phyloP scores from a whole-genome alignment of 2,888 invertebrate species.

The Leptarthrus brevirostris region DNA sequence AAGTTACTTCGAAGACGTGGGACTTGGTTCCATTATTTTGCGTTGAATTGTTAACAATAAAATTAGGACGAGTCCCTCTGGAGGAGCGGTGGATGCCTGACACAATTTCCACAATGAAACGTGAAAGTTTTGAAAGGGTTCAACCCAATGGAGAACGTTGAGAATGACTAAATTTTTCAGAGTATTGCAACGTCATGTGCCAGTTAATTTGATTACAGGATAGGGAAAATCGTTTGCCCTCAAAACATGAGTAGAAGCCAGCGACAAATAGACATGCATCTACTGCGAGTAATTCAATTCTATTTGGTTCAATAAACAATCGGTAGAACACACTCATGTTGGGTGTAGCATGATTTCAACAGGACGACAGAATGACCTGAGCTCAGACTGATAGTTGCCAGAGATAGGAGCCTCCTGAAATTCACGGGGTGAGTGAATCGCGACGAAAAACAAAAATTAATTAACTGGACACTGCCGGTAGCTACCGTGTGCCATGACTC shows the following conservation, averaged over 20 bases:
- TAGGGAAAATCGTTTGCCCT: not conserved
- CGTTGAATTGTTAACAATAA: slow-evolving; percentile 16
- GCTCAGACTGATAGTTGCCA: not conserved
- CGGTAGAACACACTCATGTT: not conserved
- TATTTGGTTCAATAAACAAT: slow-evolving; percentile 24
- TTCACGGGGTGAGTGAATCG: slow-evolving; percentile 9
- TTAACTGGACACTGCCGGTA: slow-evolving; percentile 17
- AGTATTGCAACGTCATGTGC: slow-evolving; percentile 3
- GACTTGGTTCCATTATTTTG: not conserved
- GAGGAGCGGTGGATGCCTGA: not conserved
- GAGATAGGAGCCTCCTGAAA: not conserved
- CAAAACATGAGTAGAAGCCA: not conserved
- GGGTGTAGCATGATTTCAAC: not conserved
- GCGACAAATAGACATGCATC: not conserved
- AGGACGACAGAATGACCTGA: not conserved
- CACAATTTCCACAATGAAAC: slow-evolving; percentile 12
- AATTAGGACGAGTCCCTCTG: slow-evolving; percentile 9
- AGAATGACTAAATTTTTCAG: slow-evolving; percentile 12
- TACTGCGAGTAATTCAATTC: slow-evolving; percentile 10
- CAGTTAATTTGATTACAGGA: slow-evolving; percentile 25
- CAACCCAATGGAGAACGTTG: slow-evolving; percentile 4
- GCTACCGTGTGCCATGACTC: not conserved
- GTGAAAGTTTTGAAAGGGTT: slow-evolving; percentile 8
- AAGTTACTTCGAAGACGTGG: not conserved
- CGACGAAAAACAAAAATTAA: slow-evolving; percentile 35